A percentile compares a stretch with the other conserved stretches of the same genome.
Conservation (phyloP, 2,797 vertebrate genomes). For the Hippopotamyrus pictus region DNA sequence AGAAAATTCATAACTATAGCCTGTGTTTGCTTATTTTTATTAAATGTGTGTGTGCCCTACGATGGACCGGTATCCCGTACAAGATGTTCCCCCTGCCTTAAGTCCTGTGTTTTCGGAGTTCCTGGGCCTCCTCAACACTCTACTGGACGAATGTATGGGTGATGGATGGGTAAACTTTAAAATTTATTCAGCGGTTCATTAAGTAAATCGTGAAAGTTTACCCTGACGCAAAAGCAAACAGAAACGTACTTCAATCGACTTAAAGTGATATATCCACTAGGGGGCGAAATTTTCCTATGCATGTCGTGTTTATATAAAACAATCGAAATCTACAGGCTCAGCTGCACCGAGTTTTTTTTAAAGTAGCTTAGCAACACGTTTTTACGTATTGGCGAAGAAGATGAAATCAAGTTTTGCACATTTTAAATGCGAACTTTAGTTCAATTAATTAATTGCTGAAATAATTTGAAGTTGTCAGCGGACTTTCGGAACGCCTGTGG, state of each 20-base stretch:
- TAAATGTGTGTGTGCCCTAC: background rate
- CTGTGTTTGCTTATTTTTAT: background rate
- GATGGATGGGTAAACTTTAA: background rate
- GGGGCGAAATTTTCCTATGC: background rate
- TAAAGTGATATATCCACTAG: background rate
- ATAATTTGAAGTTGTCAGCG: background rate
- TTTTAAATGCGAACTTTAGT: background rate
- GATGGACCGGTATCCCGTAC: background rate
- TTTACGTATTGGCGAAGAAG: background rate
- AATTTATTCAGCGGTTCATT: background rate
- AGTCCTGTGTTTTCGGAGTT: background rate
- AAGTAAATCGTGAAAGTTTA: background rate
- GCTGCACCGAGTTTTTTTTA: background rate
- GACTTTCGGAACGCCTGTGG: background rate
- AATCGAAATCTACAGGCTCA: background rate
- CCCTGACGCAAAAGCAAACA: background rate
- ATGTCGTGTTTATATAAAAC: background rate
- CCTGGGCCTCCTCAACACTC: background rate
- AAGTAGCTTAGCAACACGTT: background rate
- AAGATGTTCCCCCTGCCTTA: background rate
- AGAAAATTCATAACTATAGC: background rate
- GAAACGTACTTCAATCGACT: background rate
- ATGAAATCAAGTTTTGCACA: background rate
- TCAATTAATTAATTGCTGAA: background rate
- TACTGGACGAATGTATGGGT: background rate